These are phyloP conservation scores for Synergus itoensis DNA, from an alignment of 2,888 invertebrate genomes.

Conservation along the genomic window DNA sequence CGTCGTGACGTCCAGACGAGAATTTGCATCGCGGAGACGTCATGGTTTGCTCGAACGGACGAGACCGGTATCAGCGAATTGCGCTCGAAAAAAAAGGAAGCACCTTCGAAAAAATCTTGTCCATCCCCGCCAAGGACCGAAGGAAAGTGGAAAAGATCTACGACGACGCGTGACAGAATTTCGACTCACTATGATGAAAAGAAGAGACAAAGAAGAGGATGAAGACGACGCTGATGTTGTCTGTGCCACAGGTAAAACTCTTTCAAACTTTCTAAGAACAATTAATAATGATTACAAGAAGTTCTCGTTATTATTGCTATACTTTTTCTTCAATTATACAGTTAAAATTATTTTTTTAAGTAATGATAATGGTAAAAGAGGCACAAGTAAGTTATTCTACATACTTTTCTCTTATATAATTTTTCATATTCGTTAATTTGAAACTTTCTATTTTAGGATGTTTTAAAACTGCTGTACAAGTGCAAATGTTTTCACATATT, in stretches of 20 bases:
- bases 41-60: slow-evolving; percentile 54
- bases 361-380: too few species aligned
- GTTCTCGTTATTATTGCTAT: too few species aligned
- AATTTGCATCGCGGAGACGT: slow-evolving; percentile 54
- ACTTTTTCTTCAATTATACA: too few species aligned
- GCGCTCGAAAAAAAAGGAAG: slow-evolving; percentile 44
- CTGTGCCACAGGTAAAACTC: slow-evolving; percentile 48
- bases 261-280: neutral
- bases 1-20: slow-evolving; percentile 53
- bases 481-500: too few species aligned
- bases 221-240: slow-evolving; percentile 63
- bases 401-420: too few species aligned
- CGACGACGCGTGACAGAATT: slow-evolving; percentile 65
- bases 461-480: too few species aligned
- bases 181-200: slow-evolving; percentile 68
- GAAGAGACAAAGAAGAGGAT: slow-evolving; percentile 51
- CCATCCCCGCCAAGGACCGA: slow-evolving; percentile 49
- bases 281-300: neutral
- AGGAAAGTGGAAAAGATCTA: slow-evolving; percentile 48
- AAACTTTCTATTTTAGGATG: too few species aligned
- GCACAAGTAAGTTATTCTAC: too few species aligned
- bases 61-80: slow-evolving; percentile 51
- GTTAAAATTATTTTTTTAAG: too few species aligned
- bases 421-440: too few species aligned
- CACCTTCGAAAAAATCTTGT: slow-evolving; percentile 49